Conservation (phyloP, 1,140 invertebrate genomes). For the Heliconius hewitsoni region DNA sequence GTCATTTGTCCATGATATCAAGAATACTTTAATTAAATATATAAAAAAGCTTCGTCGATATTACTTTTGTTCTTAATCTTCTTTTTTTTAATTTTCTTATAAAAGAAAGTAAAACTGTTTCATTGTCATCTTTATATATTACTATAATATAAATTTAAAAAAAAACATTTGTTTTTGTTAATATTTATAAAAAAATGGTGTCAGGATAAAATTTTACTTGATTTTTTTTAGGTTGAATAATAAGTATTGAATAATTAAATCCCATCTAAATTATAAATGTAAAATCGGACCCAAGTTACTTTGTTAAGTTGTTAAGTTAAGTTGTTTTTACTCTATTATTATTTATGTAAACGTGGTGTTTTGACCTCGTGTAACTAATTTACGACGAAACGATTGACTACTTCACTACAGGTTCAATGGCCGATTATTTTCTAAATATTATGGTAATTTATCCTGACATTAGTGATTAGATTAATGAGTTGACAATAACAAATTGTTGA, state of each 20-base stretch:
- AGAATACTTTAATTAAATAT: neutral
- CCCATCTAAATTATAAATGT: too few relatives aligned
- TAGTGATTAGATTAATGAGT: neutral
- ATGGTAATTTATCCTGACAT: neutral
- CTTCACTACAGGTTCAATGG: slow-evolving; percentile 12
- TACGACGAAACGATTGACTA: slow-evolving; percentile 10
- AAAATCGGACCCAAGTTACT: too few relatives aligned
- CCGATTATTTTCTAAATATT: slow-evolving; percentile 18
- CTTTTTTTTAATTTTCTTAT: neutral
- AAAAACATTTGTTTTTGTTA: too few relatives aligned
- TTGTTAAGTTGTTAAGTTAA: too few relatives aligned
- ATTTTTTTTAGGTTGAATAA: too few relatives aligned
- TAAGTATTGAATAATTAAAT: too few relatives aligned
- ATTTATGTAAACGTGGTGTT: slow-evolving; percentile 3
- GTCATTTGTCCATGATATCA: neutral
- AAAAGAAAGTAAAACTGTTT: too few relatives aligned
- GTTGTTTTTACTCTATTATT: too few relatives aligned
- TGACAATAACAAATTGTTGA: neutral
- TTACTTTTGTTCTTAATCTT: neutral
- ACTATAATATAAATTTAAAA: too few relatives aligned
- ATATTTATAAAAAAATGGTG: too few relatives aligned
- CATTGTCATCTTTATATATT: too few relatives aligned
- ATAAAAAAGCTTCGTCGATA: neutral
- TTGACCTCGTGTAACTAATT: slow-evolving; percentile 4
- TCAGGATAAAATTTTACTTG: too few relatives aligned